A percentile compares a stretch with the other conserved stretches of the same genome.
Conservation (phyloP, 2,797 vertebrate genomes). For the Acrocephalus scirpaceus region DNA sequence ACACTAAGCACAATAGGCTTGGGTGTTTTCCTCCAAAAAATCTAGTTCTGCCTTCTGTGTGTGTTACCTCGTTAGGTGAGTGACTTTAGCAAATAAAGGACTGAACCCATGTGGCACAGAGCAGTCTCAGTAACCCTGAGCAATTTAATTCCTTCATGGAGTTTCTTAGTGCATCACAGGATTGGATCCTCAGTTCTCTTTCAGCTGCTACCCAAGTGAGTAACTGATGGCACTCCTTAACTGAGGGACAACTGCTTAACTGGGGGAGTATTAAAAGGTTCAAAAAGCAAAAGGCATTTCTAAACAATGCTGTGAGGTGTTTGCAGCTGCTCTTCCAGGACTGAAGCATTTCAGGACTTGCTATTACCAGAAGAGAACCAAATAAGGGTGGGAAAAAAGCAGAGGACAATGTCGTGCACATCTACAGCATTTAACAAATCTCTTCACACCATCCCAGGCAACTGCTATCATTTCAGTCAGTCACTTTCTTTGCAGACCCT, state of each 20-base stretch:
- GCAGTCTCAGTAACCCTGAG: background rate
- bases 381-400: background rate
- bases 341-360: background rate
- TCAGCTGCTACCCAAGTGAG: background rate
- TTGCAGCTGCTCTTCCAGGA: background rate
- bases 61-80: background rate
- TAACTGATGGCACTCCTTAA: background rate
- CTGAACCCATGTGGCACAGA: background rate
- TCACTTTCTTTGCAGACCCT: background rate
- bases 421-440: background rate
- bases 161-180: background rate
- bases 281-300: background rate
- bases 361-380: background rate
- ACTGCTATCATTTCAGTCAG: background rate
- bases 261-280: background rate
- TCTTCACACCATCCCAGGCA: background rate
- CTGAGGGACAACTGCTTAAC: background rate
- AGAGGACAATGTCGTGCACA: accelerated
- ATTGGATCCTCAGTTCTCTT: background rate
- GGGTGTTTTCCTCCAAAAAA: background rate
- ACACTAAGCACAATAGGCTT: background rate
- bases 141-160: background rate
- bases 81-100: background rate
- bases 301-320: background rate
- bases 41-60: background rate